Percentiles rank a stretch among this genome's conserved stretches.
Conservation (phyloP, 2,113 vertebrate genomes). For the Panthera uncia region DNA sequence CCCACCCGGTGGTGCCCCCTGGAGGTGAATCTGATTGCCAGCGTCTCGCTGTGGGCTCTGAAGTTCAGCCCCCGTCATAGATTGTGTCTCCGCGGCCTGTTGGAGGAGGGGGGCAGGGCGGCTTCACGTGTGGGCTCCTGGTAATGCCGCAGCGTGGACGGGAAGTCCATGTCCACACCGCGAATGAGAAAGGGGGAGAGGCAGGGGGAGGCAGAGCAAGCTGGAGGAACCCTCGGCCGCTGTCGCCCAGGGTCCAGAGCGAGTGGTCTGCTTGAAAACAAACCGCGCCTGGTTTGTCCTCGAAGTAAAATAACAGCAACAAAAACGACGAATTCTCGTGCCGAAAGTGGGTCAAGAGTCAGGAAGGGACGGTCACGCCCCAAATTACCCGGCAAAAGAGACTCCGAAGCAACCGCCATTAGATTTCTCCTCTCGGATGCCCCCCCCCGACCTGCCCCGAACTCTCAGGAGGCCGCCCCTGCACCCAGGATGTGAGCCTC, state of each 20-base stretch:
- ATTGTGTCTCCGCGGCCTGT: fast-evolving
- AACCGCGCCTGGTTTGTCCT: too few species aligned
- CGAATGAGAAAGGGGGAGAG: fast-evolving
- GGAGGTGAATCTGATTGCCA: fast-evolving
- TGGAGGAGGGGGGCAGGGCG: neutral
- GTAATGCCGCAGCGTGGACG: fast-evolving
- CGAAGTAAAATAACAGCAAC: neutral
- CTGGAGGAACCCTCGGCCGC: fast-evolving
- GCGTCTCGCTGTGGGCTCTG: fast-evolving
- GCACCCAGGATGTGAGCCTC: fast-evolving
- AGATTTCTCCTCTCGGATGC: fast-evolving
- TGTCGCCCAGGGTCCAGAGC: fast-evolving
- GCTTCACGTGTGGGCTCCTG: neutral
- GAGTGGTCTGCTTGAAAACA: fast-evolving
- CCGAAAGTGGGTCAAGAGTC: neutral
- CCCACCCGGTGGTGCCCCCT: fast-evolving
- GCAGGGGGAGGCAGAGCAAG: neutral
- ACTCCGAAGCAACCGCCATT: fast-evolving
- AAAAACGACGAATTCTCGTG: neutral
- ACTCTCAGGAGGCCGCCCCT: fast-evolving
- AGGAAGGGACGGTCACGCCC: neutral
- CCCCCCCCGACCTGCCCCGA: neutral
- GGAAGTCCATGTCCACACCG: neutral
- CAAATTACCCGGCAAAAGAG: too few species aligned
- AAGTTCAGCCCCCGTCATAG: neutral